phyloP scores from a whole-genome alignment of 1,140 invertebrate species.

The Sitobion miscanthi region DNA sequence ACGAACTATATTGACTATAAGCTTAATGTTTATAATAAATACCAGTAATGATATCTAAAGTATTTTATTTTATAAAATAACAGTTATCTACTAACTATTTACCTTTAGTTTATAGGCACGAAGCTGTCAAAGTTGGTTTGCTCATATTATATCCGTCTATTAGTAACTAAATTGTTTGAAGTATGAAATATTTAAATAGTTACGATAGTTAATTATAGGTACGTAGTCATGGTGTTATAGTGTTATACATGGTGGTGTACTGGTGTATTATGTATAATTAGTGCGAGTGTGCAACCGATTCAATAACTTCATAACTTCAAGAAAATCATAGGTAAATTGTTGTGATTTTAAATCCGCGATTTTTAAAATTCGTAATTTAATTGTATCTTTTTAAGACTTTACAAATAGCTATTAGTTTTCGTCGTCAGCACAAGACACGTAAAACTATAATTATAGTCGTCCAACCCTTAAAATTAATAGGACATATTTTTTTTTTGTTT shows the following conservation, averaged over 20 bases:
- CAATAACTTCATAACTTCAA: no score
- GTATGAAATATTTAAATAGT: neutral
- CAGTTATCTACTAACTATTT: neutral
- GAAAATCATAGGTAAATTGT: no score
- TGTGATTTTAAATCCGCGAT: no score
- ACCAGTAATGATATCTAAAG: neutral
- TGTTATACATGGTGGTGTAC: neutral
- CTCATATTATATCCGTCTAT: neutral
- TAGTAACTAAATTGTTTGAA: neutral
- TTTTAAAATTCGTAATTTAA: no score
- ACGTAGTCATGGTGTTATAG: no score
- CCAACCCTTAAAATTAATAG: no score
- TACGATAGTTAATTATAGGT: neutral
- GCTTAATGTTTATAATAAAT: neutral
- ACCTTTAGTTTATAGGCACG: neutral
- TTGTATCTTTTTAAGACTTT: no score
- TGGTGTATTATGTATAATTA: no score
- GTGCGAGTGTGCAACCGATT: no score
- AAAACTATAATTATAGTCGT: neutral
- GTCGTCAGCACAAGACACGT: neutral
- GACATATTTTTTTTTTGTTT: no score
- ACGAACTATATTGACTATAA: neutral
- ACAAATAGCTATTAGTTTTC: neutral
- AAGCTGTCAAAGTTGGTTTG: neutral
- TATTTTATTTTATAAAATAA: neutral